Base-by-base conservation (phyloP, 2,888 invertebrate genomes). In the Tuberolachnus salignus region DNA sequence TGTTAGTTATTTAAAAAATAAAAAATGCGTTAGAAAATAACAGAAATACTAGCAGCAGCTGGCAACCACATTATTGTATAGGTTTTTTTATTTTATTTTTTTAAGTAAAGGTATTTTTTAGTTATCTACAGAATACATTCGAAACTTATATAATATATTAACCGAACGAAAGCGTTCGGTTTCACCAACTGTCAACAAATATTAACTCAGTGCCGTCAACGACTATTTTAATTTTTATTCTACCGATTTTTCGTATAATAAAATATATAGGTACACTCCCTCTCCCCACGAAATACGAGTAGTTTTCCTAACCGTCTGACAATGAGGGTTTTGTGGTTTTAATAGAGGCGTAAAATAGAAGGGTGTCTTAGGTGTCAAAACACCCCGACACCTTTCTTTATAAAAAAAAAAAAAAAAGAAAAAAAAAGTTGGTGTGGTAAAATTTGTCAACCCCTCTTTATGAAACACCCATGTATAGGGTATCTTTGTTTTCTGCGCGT, bases 341-440 rank as follows among this genome's bases (percentile, higher is more conserved):
- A 26, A 34, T 57, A 67, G 59, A 78, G 67, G 75, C 67, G 67
- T 67, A 59, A 78, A 78, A 49, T 64, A 57, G 57, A 78, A 69
- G 75, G 67, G 67, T 49, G 67, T 78, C 75, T 78, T 78, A 69
- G 75, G 75, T 78, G 75, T 78, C 75, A 78, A 78, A 78, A 78
- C 75, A 78, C 67, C 67, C 67, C 67, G 49, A 63, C 51, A 78
- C 75, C 75, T 78, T 59, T 73, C 49, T 67, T 49, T n/a, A 34
- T 13, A 16, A 46, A 42, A 70, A n/a, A n/a, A n/a, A n/a, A n/a
- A n/a, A n/a, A n/a, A n/a, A n/a, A n/a, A n/a, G n/a, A n/a, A n/a
- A n/a, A n/a, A n/a, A 61, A 72, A 73, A 53, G 73, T 42, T 42
- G 51, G 26, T 61, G 46, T 26, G 57, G 72, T 51, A 53, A 72